Evolutionary conservation across 2,888 invertebrate species (phyloP), one percentile per base, ranked within the genome.

Genomic region (Cacoxenus indagator): DNA sequence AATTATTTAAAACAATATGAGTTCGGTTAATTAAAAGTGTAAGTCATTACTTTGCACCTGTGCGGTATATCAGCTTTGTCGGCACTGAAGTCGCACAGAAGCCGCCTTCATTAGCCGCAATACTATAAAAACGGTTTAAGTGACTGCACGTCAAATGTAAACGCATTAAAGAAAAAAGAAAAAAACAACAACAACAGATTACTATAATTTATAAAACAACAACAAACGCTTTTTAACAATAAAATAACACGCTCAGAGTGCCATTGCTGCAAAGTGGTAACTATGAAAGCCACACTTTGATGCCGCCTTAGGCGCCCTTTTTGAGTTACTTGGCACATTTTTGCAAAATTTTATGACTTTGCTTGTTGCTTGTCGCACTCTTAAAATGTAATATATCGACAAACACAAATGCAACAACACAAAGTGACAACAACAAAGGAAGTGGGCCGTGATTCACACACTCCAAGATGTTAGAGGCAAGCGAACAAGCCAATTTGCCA

Each of bases 331-430:
- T n/a, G n/a, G n/a, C n/a, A n/a, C n/a, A n/a, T n/a, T n/a, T n/a
- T n/a, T n/a, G 5, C 3, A 43, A 43, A 43, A 43, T 43, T 2
- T n/a, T 43, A n/a, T 43, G 11, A n/a, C n/a, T 43, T 43, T n/a
- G 45, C 11, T 43, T 5, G 4, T 43, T 43, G 11, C 45, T 43
- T 43, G 11, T 43, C 11, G 45, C 45, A 22, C 72, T 67, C 78
- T 76, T 82, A 81, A 83, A 81, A 79, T 83, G 72, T 79, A 76
- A 79, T 83, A n/a, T n/a, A 81, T 83, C 83, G 80, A 76, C 83
- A 77, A 64, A 27, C 22, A 45, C 8, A 43, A 22, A 1, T 2
- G 45, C 11, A 43, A 43, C 45, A 43, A 45, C 24, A 55, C 65
- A 45, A 29, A 67, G 24, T 43, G n/a, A n/a, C 4, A 43, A 43